A percentile compares a stretch with the other conserved stretches of the same genome.
Conservation (phyloP, 2,888 invertebrate species). For the Himalopsyche kuldschensis region DNA sequence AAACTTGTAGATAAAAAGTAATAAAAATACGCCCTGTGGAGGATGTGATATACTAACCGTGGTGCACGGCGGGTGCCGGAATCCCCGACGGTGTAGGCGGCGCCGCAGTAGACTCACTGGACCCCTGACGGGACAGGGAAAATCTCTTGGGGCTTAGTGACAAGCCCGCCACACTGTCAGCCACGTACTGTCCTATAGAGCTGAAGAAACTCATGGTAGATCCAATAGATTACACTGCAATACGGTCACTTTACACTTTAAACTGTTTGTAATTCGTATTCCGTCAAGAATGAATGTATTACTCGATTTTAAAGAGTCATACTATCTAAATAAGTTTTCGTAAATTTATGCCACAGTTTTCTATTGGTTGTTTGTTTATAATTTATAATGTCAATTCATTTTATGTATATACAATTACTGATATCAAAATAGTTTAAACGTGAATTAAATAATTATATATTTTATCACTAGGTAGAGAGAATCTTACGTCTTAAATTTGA, state of each 20-base stretch:
- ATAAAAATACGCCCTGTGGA: neutral
- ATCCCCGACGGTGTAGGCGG: slow-evolving; percentile 47
- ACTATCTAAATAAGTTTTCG: neutral
- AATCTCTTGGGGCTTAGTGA: slow-evolving; percentile 75
- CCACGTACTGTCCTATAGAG: slow-evolving; percentile 83
- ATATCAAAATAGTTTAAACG: neutral
- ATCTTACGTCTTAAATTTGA: neutral
- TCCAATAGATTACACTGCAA: neutral
- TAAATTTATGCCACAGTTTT: neutral
- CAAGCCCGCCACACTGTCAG: slow-evolving; percentile 81
- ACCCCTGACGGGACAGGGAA: slow-evolving; percentile 70
- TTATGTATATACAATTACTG: no score
- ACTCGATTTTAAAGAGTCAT: neutral
- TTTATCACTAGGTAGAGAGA: neutral
- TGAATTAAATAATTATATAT: neutral
- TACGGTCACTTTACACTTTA: neutral
- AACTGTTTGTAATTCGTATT: neutral
- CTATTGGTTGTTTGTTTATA: no score
- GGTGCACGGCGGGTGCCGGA: slow-evolving; percentile 41
- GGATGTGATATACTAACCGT: slow-evolving; percentile 22
- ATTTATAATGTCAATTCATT: no score
- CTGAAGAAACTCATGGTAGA: slow-evolving; percentile 79
- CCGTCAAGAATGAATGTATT: neutral
- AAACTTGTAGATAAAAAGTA: neutral
- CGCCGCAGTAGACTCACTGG: slow-evolving; percentile 56